These are phyloP conservation scores for Vanessa atalanta DNA, from an alignment of 1,140 invertebrate genomes.

Conservation along the genomic window DNA sequence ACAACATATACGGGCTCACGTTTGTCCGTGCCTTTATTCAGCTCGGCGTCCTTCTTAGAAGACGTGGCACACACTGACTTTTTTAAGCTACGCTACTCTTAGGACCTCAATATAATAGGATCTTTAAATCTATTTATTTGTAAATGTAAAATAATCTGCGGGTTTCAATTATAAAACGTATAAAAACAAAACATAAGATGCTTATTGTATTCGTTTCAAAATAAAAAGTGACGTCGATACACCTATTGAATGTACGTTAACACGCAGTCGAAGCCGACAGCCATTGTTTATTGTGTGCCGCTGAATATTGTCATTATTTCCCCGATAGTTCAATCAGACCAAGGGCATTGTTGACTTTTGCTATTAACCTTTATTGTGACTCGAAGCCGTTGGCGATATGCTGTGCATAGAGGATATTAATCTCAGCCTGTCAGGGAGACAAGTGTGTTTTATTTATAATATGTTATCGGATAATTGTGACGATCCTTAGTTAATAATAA, in stretches of 20 bases:
- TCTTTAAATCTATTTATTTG: no score
- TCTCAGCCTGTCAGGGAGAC: neutral
- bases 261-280: constrained; percentile 16
- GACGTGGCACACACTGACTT: no score
- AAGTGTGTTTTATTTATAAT: no score
- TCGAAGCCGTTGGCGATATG: neutral
- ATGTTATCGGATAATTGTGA: no score
- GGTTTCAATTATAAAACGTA: neutral
- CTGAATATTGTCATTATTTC: constrained; percentile 28
- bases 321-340: constrained; percentile 23
- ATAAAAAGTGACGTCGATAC: constrained; percentile 5
- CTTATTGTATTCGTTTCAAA: neutral
- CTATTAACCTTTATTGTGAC: constrained; percentile 18
- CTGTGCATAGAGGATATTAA: neutral
- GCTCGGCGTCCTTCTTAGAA: no score
- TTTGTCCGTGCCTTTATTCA: no score
- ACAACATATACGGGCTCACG: no score
- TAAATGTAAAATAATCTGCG: no score
- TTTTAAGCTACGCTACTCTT: no score
- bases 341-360: constrained; percentile 18
- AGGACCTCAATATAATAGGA: no score
- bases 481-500: no score
- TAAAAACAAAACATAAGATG: neutral
- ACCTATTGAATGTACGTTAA: constrained; percentile 20
- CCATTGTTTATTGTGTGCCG: constrained; percentile 27